Conservation (phyloP, 1,140 invertebrate genomes). For the Helicoverpa armigera region DNA sequence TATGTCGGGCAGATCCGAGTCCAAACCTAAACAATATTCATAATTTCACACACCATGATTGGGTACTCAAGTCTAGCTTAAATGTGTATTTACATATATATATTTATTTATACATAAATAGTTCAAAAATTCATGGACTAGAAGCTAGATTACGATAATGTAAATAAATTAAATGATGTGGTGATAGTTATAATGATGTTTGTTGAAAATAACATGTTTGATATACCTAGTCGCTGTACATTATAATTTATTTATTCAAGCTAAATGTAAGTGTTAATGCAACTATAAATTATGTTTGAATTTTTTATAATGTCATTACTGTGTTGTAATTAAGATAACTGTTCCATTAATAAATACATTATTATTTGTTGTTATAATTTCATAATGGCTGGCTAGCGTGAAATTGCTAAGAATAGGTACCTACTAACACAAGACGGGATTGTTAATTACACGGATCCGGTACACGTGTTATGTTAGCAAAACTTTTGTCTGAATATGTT, state of each 20-base stretch:
- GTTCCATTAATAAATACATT: slow-evolving; percentile 1
- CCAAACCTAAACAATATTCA: slow-evolving; percentile 81
- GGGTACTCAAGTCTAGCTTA: neutral
- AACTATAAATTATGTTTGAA: too few relatives aligned
- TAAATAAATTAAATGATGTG: slow-evolving; percentile 23
- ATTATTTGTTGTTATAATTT: slow-evolving; percentile 3
- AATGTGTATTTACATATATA: slow-evolving; percentile 26
- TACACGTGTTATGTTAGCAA: too few relatives aligned
- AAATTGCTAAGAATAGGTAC: neutral
- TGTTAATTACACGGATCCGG: neutral
- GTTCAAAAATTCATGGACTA: slow-evolving; percentile 73
- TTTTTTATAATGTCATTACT: neutral
- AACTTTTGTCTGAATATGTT: neutral
- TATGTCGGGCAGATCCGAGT: slow-evolving; percentile 79
- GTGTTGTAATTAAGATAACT: slow-evolving; percentile 13
- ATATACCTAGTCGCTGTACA: neutral
- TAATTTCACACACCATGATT: slow-evolving; percentile 59
- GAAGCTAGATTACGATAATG: slow-evolving; percentile 26
- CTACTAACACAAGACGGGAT: neutral
- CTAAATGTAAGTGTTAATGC: too few relatives aligned
- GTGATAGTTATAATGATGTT: slow-evolving; percentile 39
- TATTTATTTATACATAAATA: slow-evolving; percentile 30
- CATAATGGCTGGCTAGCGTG: slow-evolving; percentile 3
- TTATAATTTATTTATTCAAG: too few relatives aligned
- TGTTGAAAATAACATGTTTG: slow-evolving; percentile 7